Evolutionary conservation across 2,797 vertebrate species (phyloP).

Genomic region (Leptodactylus fallax): DNA sequence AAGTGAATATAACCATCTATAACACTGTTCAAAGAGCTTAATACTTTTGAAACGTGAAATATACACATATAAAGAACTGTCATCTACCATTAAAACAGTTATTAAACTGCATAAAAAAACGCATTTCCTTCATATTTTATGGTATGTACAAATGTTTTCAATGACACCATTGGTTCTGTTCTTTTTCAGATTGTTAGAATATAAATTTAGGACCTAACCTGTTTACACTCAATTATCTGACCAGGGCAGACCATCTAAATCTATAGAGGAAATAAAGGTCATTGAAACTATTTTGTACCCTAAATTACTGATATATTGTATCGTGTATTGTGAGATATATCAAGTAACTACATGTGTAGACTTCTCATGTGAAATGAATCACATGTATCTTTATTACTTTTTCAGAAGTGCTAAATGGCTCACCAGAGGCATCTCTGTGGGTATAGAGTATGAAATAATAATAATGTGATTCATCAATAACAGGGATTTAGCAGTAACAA

Average conservation of each 20-base stretch:
- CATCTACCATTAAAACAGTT: not conserved
- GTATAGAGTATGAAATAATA: no score
- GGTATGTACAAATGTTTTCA: not conserved
- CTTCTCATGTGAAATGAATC: no score
- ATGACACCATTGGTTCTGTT: not conserved
- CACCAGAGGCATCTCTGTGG: no score
- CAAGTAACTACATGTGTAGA: no score
- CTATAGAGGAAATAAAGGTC: not conserved
- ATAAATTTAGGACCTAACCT: not conserved
- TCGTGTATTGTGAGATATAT: no score
- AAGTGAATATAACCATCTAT: constrained; percentile 6
- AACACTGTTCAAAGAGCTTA: constrained; percentile 5
- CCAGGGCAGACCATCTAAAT: not conserved
- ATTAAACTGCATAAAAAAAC: not conserved
- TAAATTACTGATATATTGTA: no score
- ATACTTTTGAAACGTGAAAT: constrained; percentile 15
- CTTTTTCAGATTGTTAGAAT: not conserved
- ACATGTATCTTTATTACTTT: no score
- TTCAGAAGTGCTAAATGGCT: no score
- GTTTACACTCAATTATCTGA: not conserved
- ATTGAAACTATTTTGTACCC: not conserved
- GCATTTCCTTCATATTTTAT: not conserved
- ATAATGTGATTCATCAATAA: no score
- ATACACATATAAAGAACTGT: not conserved
- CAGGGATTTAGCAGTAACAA: no score